Evolutionary conservation across 2,888 invertebrate genomes (phyloP), one percentile per base, ranked within the genome.

Genomic region (Agrotis puta): DNA sequence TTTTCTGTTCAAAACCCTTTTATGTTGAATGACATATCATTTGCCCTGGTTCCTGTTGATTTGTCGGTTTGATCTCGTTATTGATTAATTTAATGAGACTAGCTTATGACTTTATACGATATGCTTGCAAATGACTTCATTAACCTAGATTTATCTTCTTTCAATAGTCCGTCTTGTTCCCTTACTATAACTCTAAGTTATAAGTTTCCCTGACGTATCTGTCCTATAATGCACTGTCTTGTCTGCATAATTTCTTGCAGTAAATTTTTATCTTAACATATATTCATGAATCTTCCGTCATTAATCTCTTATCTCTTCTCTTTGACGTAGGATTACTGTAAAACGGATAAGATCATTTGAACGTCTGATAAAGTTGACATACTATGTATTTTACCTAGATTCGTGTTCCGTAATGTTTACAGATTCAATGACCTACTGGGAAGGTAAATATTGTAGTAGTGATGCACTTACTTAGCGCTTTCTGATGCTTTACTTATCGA

Each of bases 361-460:
- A 56, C 39, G 11, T 3, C 27, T 73, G 79, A 79, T 79, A 79
- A 79, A 64, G 57, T 62, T 79, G 82, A 43, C 39, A 48, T 47
- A 43, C 33, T 73, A 57, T 84, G 70, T 66, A 64, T 47, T 70
- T 81, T 84, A 74, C 84, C 82, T 68, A 84, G 59, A 73, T 83
- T 65, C 20, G 39, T 56, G 64, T 81, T 81, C 70, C 67, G 86
- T 74, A 84, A 81, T 74, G 64, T 80, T 77, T 65, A 73, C 73
- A 66, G 66, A 84, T 62, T 57, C 48, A 64, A 56, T 85, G 77
- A 67, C 85, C 84, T 73, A 80, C 20, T 66, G 61, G 14, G 14
- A 11, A 47, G 45, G 54, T 65, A 64, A 82, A 84, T 77, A 68
- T 83, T 71, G 47, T 63, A 39, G 39, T 39, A 39, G 39, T 39